Conservation (phyloP, 2,888 invertebrate genomes). For the Pilophorus perplexus region DNA sequence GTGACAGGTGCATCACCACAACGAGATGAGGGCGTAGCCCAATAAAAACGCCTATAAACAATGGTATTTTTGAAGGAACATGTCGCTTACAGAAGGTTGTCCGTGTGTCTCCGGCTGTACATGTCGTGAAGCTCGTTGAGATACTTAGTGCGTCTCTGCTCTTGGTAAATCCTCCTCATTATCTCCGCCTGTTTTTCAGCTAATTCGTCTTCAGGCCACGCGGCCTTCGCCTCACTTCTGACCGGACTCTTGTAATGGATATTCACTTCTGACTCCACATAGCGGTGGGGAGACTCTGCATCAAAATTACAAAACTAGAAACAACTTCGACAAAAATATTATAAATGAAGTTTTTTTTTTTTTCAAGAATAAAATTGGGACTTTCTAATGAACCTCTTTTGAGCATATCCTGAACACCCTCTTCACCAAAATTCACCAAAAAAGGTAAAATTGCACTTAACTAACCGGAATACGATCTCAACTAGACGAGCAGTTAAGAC, state of each 20-base stretch:
- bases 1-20: background rate
- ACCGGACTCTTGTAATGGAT: constrained; percentile 90
- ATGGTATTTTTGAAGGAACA: no score
- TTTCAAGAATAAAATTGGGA: no score
- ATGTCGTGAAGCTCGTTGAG: constrained; percentile 91
- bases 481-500: no score
- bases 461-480: no score
- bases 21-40: background rate
- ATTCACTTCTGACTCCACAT: constrained; percentile 89
- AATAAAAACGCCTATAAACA: background rate
- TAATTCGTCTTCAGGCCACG: constrained; percentile 80
- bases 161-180: constrained; percentile 85
- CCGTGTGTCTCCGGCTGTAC: constrained; percentile 89
- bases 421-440: no score
- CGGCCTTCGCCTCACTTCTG: constrained; percentile 80
- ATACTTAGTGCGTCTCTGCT: constrained; percentile 85
- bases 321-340: background rate
- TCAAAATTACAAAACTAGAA: background rate
- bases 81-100: constrained; percentile 74
- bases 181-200: constrained; percentile 83
- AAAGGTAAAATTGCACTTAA: no score
- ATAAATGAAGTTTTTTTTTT: no score
- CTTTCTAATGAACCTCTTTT: no score
- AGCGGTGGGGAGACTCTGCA: constrained; percentile 80
- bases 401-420: no score